Percentiles rank a stretch among this genome's conserved stretches.
Conservation (phyloP, 2,797 vertebrate genomes). For the Lutjanus argentimaculatus region DNA sequence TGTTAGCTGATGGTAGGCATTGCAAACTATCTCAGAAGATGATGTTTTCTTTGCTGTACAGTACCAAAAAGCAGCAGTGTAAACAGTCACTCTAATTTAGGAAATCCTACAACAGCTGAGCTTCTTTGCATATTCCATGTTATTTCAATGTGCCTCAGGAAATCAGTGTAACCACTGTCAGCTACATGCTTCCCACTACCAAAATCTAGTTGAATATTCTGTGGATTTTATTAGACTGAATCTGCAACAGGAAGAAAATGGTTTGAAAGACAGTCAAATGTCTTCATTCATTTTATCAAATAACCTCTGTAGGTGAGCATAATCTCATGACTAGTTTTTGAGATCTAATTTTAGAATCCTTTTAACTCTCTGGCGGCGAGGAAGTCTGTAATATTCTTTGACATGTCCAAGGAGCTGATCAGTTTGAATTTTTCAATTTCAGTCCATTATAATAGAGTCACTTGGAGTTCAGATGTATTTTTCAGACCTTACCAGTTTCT, state of each 20-base stretch:
- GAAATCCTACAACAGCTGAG: conserved; percentile 31
- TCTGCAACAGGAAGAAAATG: neutral
- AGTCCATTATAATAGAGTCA: conserved; percentile 71
- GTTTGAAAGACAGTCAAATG: conserved; percentile 17
- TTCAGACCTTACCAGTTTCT: conserved; percentile 67
- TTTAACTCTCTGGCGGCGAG: conserved; percentile 12
- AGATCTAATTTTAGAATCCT: conserved; percentile 35
- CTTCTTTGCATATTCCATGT: conserved; percentile 29
- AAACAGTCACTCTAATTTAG: conserved; percentile 13
- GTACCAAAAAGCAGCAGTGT: conserved; percentile 10
- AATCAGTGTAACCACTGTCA: conserved; percentile 35
- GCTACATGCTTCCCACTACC: conserved; percentile 14
- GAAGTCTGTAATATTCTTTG: conserved; percentile 20
- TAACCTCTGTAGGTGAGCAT: conserved; percentile 6
- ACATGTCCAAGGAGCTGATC: conserved; percentile 78
- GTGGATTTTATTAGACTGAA: conserved; percentile 27
- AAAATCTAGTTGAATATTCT: conserved; percentile 10
- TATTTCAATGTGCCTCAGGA: conserved; percentile 37
- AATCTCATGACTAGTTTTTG: conserved; percentile 24
- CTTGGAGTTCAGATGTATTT: conserved; percentile 81
- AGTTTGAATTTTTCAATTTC: conserved; percentile 65
- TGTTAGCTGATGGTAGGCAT: neutral
- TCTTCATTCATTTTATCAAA: conserved; percentile 25
- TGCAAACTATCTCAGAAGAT: neutral
- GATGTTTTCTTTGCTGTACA: conserved; percentile 15